Evolutionary conservation across 92 coral and sea anemone species (phyloP).

Genomic region (Diadumene lineata): DNA sequence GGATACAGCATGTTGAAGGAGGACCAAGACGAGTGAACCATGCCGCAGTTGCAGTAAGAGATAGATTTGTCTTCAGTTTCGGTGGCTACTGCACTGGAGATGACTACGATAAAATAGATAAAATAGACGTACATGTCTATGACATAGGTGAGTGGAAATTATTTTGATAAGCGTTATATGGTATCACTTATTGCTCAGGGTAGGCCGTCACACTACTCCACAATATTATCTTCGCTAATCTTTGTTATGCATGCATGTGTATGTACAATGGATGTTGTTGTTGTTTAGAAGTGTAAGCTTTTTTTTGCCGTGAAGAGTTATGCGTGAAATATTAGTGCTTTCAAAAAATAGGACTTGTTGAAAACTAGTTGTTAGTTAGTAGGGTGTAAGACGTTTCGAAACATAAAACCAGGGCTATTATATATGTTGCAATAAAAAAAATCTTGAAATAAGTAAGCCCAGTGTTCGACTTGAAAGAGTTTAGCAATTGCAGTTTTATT

Average conservation of each 20-base stretch:
- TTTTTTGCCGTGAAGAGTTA: background rate
- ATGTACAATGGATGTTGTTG: background rate
- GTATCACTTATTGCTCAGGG: background rate
- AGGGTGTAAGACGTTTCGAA: background rate
- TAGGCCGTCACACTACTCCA: background rate
- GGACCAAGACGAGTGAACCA: conserved; percentile 97
- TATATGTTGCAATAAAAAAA: background rate
- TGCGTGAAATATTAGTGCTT: background rate
- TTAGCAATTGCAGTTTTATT: background rate
- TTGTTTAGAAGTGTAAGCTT: background rate
- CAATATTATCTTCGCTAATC: too few relatives aligned
- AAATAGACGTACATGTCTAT: conserved; percentile 90
- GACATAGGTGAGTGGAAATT: conserved; percentile 65
- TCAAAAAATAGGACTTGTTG: background rate
- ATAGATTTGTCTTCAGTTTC: conserved; percentile 87
- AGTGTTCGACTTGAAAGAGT: too few relatives aligned
- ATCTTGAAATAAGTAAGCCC: background rate
- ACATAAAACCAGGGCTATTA: too few relatives aligned
- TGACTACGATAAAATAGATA: conserved; percentile 75
- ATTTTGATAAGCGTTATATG: background rate
- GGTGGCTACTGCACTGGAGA: conserved; percentile 99
- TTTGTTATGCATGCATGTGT: too few relatives aligned
- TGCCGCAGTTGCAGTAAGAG: conserved; percentile 83
- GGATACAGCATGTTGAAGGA: conserved; percentile 89
- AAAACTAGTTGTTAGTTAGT: background rate